These are phyloP conservation scores for Callinectes sapidus DNA, from an alignment of 2,888 invertebrate species.

Conservation along the genomic window DNA sequence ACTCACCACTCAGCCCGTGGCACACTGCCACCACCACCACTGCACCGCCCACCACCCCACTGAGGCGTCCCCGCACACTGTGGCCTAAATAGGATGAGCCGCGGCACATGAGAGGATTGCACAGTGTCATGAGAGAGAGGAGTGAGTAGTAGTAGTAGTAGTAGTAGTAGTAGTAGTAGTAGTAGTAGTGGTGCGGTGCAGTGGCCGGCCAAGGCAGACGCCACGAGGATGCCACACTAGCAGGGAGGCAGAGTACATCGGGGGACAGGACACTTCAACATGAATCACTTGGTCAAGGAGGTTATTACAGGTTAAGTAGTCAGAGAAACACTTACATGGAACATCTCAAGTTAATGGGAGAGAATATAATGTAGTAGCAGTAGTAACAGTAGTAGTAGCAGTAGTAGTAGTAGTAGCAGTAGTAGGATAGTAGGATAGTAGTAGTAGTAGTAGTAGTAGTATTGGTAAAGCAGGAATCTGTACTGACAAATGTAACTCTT, in stretches of 20 bases:
- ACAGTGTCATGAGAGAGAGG: neutral
- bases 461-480: conserved; percentile 4
- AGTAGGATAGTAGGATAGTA: neutral
- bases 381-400: neutral
- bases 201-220: neutral
- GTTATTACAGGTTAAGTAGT: conserved; percentile 44
- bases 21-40: too few species aligned
- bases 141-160: neutral
- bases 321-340: conserved; percentile 34
- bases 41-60: too few species aligned
- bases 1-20: too few species aligned
- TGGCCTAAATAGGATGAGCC: neutral
- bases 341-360: conserved; percentile 44
- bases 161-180: too few species aligned
- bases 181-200: neutral
- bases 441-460: neutral
- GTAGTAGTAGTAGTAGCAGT: neutral
- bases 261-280: neutral
- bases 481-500: conserved; percentile 13
- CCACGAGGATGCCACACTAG: neutral
- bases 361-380: conserved; percentile 5
- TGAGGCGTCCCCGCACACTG: too few species aligned
- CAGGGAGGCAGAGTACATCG: neutral
- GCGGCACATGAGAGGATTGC: neutral
- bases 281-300: conserved; percentile 38